A percentile compares a stretch with the other conserved stretches of the same genome.
Conservation (phyloP, 2,888 invertebrate genomes). For the Tenthredo distinguenda region DNA sequence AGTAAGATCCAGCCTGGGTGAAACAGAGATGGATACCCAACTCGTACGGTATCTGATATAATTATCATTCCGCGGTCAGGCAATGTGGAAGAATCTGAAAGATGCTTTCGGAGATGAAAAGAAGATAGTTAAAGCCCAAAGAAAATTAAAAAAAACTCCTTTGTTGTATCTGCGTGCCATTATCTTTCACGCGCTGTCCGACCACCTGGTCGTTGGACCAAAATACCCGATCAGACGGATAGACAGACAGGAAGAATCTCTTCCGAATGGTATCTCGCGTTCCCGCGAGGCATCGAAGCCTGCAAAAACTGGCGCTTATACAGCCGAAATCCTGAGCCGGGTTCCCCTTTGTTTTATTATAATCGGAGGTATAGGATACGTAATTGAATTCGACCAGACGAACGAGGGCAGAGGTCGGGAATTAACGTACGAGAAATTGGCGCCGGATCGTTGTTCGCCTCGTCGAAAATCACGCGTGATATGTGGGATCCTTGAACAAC, state of each 20-base stretch:
- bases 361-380: background rate
- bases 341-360: constrained; percentile 20
- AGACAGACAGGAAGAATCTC: constrained; percentile 22
- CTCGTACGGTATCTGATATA: background rate
- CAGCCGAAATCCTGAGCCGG: background rate
- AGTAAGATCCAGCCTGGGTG: constrained; percentile 57
- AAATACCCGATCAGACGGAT: constrained; percentile 1
- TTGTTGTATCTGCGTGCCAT: background rate
- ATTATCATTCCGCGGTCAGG: background rate
- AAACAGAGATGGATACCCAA: background rate
- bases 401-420: constrained; percentile 34
- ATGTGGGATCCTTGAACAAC: constrained; percentile 1
- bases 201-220: background rate
- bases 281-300: background rate
- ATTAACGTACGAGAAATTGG: constrained; percentile 41
- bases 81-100: background rate
- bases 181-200: background rate
- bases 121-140: background rate
- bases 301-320: background rate
- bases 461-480: constrained; percentile 10
- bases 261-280: background rate
- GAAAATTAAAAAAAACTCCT: background rate
- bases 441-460: constrained; percentile 15
- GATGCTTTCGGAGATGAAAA: background rate
- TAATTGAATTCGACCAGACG: constrained; percentile 47